Percentiles rank a stretch among this genome's conserved stretches.
Evolutionary conservation across 2,113 vertebrate genomes (phyloP).

Genomic region (Strix uralensis): DNA sequence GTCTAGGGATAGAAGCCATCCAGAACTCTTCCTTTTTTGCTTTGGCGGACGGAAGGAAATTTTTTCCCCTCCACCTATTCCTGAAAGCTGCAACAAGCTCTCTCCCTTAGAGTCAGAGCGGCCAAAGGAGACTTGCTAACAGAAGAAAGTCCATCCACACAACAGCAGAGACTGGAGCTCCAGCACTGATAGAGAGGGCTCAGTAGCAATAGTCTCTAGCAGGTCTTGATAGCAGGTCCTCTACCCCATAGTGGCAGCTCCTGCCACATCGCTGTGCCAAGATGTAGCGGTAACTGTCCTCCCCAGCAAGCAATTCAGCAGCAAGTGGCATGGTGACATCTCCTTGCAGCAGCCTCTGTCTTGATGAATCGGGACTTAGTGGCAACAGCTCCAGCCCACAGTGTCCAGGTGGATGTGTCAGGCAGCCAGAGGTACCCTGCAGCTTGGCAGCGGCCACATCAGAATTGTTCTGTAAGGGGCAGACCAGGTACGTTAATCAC

Average conservation of each 20-base stretch:
- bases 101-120: background rate
- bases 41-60: background rate
- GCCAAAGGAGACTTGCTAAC: background rate
- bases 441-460: conserved; percentile 23
- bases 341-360: conserved; percentile 38
- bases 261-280: background rate
- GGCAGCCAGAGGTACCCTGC: conserved; percentile 33
- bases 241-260: background rate
- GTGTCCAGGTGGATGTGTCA: conserved; percentile 28
- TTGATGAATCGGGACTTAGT: background rate
- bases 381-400: conserved; percentile 42
- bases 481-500: conserved; percentile 39
- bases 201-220: background rate
- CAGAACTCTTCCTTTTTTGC: background rate
- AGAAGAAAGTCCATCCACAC: conserved; percentile 8
- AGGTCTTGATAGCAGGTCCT: background rate
- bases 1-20: background rate
- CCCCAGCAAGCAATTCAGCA: conserved; percentile 21
- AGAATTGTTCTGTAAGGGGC: conserved; percentile 47
- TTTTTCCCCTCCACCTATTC: background rate
- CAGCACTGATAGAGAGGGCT: background rate
- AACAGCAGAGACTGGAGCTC: background rate
- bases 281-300: background rate
- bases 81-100: background rate
- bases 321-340: background rate